Conservation (phyloP, 2,113 vertebrate genomes). For the Rhombomys opimus region DNA sequence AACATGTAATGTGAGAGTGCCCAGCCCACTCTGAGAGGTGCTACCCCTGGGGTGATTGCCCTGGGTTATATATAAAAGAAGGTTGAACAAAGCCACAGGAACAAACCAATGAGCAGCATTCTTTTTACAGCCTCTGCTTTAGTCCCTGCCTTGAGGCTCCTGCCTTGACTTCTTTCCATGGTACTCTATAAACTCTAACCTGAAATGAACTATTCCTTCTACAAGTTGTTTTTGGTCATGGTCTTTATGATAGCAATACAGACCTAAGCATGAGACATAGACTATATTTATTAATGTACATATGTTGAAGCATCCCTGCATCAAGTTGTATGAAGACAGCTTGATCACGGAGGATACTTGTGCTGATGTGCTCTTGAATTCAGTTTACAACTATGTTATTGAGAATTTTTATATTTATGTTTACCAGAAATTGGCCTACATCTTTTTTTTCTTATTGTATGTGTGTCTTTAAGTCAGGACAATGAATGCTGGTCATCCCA, state of each 20-base stretch:
- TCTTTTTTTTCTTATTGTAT: not conserved
- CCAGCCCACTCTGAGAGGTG: not conserved
- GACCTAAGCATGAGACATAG: not conserved
- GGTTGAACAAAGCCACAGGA: not conserved
- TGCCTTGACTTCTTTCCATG: not conserved
- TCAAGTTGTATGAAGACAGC: not conserved
- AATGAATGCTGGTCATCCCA: not conserved
- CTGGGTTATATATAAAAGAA: not conserved
- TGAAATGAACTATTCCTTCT: not conserved
- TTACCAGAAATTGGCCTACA: not conserved
- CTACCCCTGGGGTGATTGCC: not conserved
- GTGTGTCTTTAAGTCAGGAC: not conserved
- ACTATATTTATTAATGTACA: not conserved
- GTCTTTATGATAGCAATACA: not conserved
- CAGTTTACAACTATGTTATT: not conserved
- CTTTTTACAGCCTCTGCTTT: not conserved
- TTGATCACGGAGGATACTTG: not conserved
- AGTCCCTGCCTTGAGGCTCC: not conserved
- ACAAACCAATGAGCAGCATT: not conserved
- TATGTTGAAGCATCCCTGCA: not conserved
- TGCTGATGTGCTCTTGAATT: not conserved
- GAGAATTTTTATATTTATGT: not conserved
- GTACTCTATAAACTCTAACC: not conserved
- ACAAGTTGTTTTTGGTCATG: not conserved
- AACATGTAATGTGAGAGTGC: not conserved